Evolutionary conservation across 2,888 invertebrate genomes (phyloP), one percentile per base, ranked within the genome.

Genomic region (Vandiemenella viatica): DNA sequence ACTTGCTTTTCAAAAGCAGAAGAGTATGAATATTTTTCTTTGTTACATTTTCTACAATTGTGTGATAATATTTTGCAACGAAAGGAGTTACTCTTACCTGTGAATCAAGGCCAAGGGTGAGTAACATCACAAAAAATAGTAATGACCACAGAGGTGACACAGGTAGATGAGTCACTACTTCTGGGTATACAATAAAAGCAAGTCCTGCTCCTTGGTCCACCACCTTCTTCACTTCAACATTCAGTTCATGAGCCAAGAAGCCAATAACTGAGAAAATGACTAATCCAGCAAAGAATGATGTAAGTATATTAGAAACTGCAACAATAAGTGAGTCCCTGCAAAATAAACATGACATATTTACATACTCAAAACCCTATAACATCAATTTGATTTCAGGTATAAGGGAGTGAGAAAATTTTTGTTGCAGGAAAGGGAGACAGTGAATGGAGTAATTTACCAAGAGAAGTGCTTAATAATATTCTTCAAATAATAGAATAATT

Each of bases 181-280:
- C 89, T 0, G 88, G 86, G 62, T 87, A 86, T n/a, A 85, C 85
- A 52, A 88, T 82, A 60, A 89, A 88, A 1, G 86, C 85, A 54
- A 89, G 65, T 5, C 85, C 85, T 16, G 84, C 80, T 1, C 81
- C 83, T 61, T 83, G 79, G 58, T 75, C 81, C n/a, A 83, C 83
- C 46, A 84, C 84, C 40, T 76, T 73, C 43, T 77, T 76, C 2
- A 85, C 81, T 18, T 72, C 70, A 4, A 83, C 80, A 42, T 79
- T 70, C 43, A 85, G 68, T 60, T 85, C 83, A 56, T 83, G 79
- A 1, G 86, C 85, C 60, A 87, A 69, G 65, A 83, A 85, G 4
- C 86, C 88, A 58, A 87, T 82, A 19, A 85, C 81, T 0, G 84
- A 82, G 63, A 87, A 86, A 59, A 85, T 83, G 4, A 86, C 83